Evolutionary conservation across 2,888 invertebrate species (phyloP).

Genomic region (Coelinius sp.): DNA sequence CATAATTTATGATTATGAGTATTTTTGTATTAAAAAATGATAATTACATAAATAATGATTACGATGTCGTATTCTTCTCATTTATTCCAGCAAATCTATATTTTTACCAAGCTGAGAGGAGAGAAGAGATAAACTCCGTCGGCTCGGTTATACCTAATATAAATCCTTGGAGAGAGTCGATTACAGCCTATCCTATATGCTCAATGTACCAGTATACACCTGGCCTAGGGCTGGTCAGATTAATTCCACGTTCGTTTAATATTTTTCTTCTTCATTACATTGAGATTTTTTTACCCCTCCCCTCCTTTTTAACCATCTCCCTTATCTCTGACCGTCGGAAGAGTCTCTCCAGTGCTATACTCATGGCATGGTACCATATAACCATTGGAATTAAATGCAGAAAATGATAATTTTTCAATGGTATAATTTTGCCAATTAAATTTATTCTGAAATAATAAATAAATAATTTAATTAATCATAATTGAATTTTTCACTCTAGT

Average conservation of each 20-base stretch:
- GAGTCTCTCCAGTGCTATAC: constrained; percentile 6
- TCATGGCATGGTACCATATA: no score
- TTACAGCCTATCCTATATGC: constrained; percentile 21
- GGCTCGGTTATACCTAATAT: constrained; percentile 21
- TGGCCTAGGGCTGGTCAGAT: constrained; percentile 23
- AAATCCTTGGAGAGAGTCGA: constrained; percentile 31
- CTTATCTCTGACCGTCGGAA: constrained; percentile 22
- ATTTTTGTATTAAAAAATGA: no score
- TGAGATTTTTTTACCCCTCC: not conserved
- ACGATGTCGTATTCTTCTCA: not conserved
- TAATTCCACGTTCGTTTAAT: constrained; percentile 38
- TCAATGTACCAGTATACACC: constrained; percentile 30
- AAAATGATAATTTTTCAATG: no score
- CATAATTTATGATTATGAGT: no score
- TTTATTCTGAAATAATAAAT: no score
- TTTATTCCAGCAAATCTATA: constrained; percentile 4
- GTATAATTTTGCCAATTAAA: no score
- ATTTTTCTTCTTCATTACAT: constrained; percentile 28
- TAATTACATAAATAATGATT: no score
- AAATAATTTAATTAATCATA: no score
- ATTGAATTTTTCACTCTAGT: no score
- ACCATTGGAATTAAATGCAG: no score
- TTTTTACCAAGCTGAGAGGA: not conserved
- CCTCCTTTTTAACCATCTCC: not conserved
- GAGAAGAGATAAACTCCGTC: constrained; percentile 27